Conservation (phyloP, 2,113 vertebrate genomes). For the Gopherus evgoodei region DNA sequence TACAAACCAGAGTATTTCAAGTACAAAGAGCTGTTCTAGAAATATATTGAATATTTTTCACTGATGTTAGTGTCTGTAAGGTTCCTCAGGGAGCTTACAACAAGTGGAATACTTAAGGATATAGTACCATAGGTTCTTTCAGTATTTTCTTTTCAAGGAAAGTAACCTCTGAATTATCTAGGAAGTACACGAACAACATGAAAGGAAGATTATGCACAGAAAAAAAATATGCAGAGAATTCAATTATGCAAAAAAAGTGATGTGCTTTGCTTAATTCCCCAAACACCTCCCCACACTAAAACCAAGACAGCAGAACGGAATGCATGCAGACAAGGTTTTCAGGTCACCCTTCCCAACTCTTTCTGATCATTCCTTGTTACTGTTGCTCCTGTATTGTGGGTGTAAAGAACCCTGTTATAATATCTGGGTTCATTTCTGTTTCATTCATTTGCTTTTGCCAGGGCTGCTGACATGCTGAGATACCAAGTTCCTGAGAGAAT, state of each 20-base stretch:
- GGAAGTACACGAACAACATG: constrained; percentile 77
- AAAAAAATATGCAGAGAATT: constrained; percentile 80
- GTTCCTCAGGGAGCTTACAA: constrained; percentile 78
- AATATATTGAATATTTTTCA: constrained; percentile 66
- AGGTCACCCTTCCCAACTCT: constrained; percentile 48
- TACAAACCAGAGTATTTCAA: constrained; percentile 69
- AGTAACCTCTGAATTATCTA: constrained; percentile 81
- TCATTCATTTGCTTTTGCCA: accelerated
- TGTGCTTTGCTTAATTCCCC: constrained; percentile 78
- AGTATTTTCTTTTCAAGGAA: constrained; percentile 79
- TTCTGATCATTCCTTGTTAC: constrained; percentile 29
- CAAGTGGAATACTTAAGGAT: constrained; percentile 81
- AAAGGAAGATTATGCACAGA: constrained; percentile 74
- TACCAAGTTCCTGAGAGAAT: neutral
- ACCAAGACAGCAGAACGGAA: constrained; percentile 32
- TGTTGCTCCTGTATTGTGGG: neutral
- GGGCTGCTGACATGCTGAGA: accelerated
- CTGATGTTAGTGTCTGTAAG: constrained; percentile 73
- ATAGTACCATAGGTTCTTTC: constrained; percentile 77
- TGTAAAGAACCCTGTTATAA: neutral
- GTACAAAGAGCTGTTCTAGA: constrained; percentile 76
- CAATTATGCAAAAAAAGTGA: constrained; percentile 82
- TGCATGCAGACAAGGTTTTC: constrained; percentile 33
- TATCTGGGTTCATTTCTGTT: accelerated
- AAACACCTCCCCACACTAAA: constrained; percentile 41